Evolutionary conservation across 2,888 invertebrate species (phyloP).

Genomic region (Drosophila birchii): DNA sequence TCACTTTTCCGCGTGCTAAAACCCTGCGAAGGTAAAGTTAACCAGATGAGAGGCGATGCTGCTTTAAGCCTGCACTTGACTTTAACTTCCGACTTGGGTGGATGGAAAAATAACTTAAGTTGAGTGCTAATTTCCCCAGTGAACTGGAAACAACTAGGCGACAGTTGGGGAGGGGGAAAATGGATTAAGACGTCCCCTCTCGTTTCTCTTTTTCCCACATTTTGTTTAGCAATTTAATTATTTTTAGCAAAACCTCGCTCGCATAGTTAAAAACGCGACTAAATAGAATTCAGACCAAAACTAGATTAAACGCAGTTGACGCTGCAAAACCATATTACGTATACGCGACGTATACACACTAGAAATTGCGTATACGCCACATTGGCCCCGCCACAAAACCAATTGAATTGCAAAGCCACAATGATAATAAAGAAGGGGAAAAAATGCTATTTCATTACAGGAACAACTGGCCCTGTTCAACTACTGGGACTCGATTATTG

Average conservation of each 20-base stretch:
- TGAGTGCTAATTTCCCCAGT: not conserved
- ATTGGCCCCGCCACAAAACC: conserved; percentile 15
- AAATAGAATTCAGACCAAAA: conserved; percentile 20
- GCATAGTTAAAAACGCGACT: not conserved
- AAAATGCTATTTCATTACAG: conserved; percentile 78
- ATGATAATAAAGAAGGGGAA: conserved; percentile 16
- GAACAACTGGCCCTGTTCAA: conserved; percentile 88
- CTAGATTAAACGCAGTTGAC: conserved; percentile 22
- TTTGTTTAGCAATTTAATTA: conserved; percentile 29
- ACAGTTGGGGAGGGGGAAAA: not conserved
- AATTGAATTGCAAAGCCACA: conserved; percentile 28
- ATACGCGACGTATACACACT: conserved; percentile 24
- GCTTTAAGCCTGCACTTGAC: conserved; percentile 2
- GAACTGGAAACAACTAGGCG: not conserved
- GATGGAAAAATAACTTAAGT: not conserved
- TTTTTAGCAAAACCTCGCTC: not conserved
- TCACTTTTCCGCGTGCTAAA: not conserved
- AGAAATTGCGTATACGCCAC: conserved; percentile 41
- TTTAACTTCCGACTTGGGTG: not conserved
- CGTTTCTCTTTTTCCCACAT: not conserved
- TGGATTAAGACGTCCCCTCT: not conserved
- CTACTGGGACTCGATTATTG: conserved; percentile 89
- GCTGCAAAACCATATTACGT: conserved; percentile 19
- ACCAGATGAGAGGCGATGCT: not conserved
- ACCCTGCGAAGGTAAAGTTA: not conserved